These are phyloP conservation scores for Amazona finschi DNA, from an alignment of 2,797 vertebrate species.

Conservation along the genomic window DNA sequence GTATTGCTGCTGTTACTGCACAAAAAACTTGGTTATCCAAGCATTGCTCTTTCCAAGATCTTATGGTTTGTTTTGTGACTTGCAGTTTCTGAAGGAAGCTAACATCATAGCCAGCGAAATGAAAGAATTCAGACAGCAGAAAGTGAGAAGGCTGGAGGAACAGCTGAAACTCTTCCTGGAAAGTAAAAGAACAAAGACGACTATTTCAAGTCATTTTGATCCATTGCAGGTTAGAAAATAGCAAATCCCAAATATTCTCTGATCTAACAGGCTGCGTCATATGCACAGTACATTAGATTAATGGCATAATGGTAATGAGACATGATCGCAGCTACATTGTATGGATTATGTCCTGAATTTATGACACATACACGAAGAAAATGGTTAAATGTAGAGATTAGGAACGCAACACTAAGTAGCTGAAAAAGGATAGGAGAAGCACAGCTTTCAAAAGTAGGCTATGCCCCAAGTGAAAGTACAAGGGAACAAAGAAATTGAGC, in stretches of 20 bases:
- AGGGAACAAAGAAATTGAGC: not conserved
- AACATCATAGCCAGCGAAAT: not conserved
- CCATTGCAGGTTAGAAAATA: not conserved
- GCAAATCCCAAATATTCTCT: not conserved
- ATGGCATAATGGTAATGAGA: rapidly evolving
- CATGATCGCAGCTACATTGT: not conserved
- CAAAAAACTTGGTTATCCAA: not conserved
- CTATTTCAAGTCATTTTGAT: not conserved
- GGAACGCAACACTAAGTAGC: not conserved
- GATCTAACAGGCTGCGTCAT: not conserved
- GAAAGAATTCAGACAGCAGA: conserved; percentile 30
- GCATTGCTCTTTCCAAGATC: not conserved
- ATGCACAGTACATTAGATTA: not conserved
- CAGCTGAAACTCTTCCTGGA: not conserved
- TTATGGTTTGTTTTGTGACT: not conserved
- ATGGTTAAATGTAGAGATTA: not conserved
- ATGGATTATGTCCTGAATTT: not conserved
- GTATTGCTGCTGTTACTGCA: not conserved
- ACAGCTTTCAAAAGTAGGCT: not conserved
- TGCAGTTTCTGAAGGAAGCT: conserved; percentile 21
- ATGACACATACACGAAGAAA: not conserved
- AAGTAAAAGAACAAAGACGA: not conserved
- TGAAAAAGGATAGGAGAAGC: not conserved
- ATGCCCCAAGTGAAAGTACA: not conserved
- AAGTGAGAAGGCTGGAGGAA: not conserved